A percentile compares a stretch with the other conserved stretches of the same genome.
These are phyloP conservation scores for Canis aureus DNA, from an alignment of 2,113 vertebrate species.

Conservation along the genomic window DNA sequence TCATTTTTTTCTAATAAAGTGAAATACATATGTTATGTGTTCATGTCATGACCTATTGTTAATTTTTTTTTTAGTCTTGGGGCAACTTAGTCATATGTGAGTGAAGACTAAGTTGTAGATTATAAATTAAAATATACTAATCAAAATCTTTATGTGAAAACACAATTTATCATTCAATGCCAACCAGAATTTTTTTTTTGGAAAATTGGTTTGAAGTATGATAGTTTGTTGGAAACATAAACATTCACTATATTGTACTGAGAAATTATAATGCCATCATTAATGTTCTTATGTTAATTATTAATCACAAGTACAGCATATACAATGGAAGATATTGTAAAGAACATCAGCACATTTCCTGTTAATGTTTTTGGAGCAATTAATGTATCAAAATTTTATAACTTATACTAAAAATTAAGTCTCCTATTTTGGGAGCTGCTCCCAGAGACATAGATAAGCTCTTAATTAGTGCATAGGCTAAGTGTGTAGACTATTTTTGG, in stretches of 20 bases:
- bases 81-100: background rate
- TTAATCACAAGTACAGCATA: background rate
- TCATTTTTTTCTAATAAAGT: background rate
- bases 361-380: background rate
- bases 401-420: background rate
- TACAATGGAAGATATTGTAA: background rate
- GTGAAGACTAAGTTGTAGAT: background rate
- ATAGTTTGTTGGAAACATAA: constrained; percentile 19
- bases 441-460: background rate
- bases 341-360: background rate
- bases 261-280: background rate
- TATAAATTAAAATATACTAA: constrained; percentile 18
- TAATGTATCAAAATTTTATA: background rate
- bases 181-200: background rate
- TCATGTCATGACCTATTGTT: background rate
- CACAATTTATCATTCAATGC: background rate
- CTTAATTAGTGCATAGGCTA: background rate
- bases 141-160: constrained; percentile 24
- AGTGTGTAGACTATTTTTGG: background rate
- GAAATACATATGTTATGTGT: background rate
- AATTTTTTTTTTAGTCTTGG: background rate
- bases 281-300: background rate
- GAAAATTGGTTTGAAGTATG: constrained; percentile 27
- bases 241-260: background rate
- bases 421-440: background rate